Evolutionary conservation across 2,888 invertebrate species (phyloP).

Genomic region (Callinectes sapidus): DNA sequence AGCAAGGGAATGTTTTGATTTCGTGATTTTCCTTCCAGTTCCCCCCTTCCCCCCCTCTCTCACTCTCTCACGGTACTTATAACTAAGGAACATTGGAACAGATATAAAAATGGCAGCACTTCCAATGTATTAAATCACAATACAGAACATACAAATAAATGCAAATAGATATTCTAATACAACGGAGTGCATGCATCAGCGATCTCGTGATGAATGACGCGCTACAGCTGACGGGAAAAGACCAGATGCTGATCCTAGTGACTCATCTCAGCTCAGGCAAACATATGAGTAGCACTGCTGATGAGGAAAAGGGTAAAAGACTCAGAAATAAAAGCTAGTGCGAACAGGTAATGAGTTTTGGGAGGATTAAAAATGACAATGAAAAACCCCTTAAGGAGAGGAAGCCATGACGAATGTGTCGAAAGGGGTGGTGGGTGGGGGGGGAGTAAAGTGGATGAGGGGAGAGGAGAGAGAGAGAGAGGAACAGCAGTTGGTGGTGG

Average conservation of each 20-base stretch:
- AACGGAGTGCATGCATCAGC: background rate
- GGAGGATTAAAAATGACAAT: background rate
- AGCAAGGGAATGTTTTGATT: background rate
- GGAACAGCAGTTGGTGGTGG: constrained; percentile 16
- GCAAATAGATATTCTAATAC: background rate
- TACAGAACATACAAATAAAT: background rate
- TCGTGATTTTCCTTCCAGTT: background rate
- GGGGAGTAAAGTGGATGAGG: background rate
- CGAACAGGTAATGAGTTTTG: background rate
- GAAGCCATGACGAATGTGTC: background rate
- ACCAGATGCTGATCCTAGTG: background rate
- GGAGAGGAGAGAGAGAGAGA: background rate
- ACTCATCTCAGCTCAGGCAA: background rate
- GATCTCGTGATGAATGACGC: background rate
- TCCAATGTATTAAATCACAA: background rate
- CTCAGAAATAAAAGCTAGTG: background rate
- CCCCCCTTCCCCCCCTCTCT: background rate
- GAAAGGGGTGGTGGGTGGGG: background rate
- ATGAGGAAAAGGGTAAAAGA: background rate
- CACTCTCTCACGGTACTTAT: background rate
- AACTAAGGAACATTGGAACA: background rate
- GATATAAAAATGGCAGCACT: too few relatives aligned
- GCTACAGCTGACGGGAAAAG: background rate
- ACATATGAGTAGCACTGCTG: background rate
- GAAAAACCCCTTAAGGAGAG: background rate